These are phyloP conservation scores for Drosophila multiciliata DNA, from an alignment of 2,888 invertebrate species.

Conservation along the genomic window DNA sequence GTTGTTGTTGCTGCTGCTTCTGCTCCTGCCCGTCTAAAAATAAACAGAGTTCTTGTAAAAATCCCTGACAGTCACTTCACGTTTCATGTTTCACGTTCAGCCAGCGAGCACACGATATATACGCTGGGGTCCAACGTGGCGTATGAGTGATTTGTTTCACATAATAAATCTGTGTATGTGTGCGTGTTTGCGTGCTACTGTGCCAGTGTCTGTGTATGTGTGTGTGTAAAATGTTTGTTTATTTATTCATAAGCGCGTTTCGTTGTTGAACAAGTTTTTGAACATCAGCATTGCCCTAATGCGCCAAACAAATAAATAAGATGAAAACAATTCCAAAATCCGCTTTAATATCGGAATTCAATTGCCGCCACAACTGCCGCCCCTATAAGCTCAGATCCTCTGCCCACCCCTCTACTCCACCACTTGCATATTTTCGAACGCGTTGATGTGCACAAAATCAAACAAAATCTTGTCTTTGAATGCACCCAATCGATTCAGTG, in stretches of 20 bases:
- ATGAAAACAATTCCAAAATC: constrained; percentile 29
- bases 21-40: constrained; percentile 32
- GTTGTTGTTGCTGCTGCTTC: constrained; percentile 27
- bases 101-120: constrained; percentile 12
- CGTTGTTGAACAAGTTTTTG: constrained; percentile 49
- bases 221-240: constrained; percentile 37
- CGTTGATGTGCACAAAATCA: constrained; percentile 28
- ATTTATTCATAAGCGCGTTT: constrained; percentile 70
- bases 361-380: constrained; percentile 31
- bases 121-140: constrained; percentile 44
- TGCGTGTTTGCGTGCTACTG: constrained; percentile 35
- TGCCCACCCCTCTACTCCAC: background rate
- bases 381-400: background rate
- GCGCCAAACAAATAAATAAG: constrained; percentile 38
- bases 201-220: constrained; percentile 17
- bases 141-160: constrained; percentile 62
- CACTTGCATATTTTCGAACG: background rate
- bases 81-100: constrained; percentile 44
- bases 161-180: constrained; percentile 52
- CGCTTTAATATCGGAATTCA: constrained; percentile 45
- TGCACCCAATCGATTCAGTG: constrained; percentile 42
- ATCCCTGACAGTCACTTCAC: constrained; percentile 60
- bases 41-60: constrained; percentile 49
- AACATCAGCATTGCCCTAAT: constrained; percentile 39
- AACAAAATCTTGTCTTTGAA: constrained; percentile 32